Conservation (phyloP, 2,113 vertebrate species). For the Anolis sagrei region DNA sequence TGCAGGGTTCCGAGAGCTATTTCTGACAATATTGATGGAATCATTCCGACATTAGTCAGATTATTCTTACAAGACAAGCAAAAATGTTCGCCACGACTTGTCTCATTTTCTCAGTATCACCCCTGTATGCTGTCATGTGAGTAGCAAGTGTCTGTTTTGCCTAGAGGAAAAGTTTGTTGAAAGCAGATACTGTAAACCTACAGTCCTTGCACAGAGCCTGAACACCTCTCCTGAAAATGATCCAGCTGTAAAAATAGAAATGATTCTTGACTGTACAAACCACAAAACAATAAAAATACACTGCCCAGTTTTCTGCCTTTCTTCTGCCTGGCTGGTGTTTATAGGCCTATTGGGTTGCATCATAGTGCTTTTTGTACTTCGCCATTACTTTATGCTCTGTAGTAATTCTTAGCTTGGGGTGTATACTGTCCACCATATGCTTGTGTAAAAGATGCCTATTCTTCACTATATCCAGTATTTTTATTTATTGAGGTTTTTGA, state of each 20-base stretch:
- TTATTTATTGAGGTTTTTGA: background rate
- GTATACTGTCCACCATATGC: background rate
- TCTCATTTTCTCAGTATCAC: slow-evolving; percentile 72
- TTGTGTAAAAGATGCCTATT: background rate
- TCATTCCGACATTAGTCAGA: slow-evolving; percentile 68
- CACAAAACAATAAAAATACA: slow-evolving; percentile 40
- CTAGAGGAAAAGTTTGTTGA: slow-evolving; percentile 65
- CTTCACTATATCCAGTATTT: background rate
- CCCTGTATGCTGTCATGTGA: slow-evolving; percentile 42
- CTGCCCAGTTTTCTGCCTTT: slow-evolving; percentile 23
- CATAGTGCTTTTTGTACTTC: slow-evolving; percentile 41
- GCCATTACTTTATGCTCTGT: slow-evolving; percentile 5
- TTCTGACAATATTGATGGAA: slow-evolving; percentile 69
- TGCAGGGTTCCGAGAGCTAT: slow-evolving; percentile 65
- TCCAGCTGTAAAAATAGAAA: slow-evolving; percentile 49
- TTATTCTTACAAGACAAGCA: slow-evolving; percentile 64
- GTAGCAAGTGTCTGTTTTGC: slow-evolving; percentile 67
- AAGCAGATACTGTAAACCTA: slow-evolving; percentile 62
- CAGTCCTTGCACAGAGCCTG: slow-evolving; percentile 41
- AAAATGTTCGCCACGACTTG: slow-evolving; percentile 60
- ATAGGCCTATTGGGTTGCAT: slow-evolving; percentile 40
- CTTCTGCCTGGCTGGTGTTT: slow-evolving; percentile 33
- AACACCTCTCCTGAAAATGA: slow-evolving; percentile 20
- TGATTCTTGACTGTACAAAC: slow-evolving; percentile 34
- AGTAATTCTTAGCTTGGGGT: background rate